Evolutionary conservation across 2,888 invertebrate species (phyloP), one percentile per base, ranked within the genome.

Genomic region (Thecocarcelia acutangulata): DNA sequence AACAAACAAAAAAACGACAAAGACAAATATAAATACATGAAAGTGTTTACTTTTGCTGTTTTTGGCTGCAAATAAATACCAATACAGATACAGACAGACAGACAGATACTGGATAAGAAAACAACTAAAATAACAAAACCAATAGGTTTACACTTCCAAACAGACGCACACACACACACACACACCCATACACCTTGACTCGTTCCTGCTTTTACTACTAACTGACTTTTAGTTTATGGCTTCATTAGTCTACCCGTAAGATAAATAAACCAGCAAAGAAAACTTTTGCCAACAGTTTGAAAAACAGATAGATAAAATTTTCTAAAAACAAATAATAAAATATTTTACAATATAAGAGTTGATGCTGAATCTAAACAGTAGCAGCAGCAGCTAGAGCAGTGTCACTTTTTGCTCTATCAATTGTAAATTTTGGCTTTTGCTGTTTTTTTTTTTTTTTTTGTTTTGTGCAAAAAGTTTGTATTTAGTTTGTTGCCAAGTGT

Each of bases 401-500:
- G 33, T 33, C 33, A 33, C 6, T 33, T 33, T 33, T 33, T 73
- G 61, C 17, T 61, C 12, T 40, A 63, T 72, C 52, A 58, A 72
- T 24, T 58, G 58, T 66, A 73, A 73, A 68, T 69, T 75, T 74
- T 75, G 24, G 61, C 63, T 79, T 80, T 75, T 75, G 69, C 42
- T 80, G 59, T 78, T 58, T 64, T 58, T 58, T 40, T 59, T 70
- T 61, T 69, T 37, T 15, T 73, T 40, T 73, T 15, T 59, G 11
- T 40, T 4, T 54, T 42, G 21, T 21, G 11, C 12, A 3, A 33
- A 37, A 58, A 56, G 64, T 70, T 70, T 74, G 64, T 73, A 28
- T 85, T 85, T 84, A 85, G 87, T 85, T 87, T 87, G 87, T 87
- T 87, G 88, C 86, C 86, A 86, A 88, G 84, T 87, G 87, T 68